Evolutionary conservation across 2,113 vertebrate species (phyloP).

Genomic region (Nothoprocta pentlandii): DNA sequence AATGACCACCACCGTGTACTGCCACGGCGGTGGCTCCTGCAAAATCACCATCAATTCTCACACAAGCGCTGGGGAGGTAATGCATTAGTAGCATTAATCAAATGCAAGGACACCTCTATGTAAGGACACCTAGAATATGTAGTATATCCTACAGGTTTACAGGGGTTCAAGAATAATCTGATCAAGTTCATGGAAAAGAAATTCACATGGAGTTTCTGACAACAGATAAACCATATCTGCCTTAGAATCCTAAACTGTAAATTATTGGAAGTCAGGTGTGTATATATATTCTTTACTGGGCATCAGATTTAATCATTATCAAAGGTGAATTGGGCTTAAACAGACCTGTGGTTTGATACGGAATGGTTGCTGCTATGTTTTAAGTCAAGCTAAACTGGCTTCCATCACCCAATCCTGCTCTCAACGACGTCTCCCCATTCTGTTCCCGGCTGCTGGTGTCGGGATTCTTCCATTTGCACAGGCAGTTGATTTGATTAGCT

Average conservation of each 20-base stretch:
- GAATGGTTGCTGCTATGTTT: background rate
- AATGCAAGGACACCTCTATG: background rate
- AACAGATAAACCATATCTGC: background rate
- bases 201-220: background rate
- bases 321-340: background rate
- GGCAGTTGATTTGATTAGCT: background rate
- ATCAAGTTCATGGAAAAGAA: background rate
- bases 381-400: background rate
- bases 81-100: background rate
- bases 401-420: background rate
- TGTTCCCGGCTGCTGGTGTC: background rate
- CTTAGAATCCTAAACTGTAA: background rate
- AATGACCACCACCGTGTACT: slow-evolving; percentile 94
- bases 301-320: background rate
- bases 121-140: background rate
- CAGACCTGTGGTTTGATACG: background rate
- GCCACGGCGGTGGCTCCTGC: slow-evolving; percentile 93
- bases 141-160: background rate
- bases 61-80: slow-evolving; percentile 93
- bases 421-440: background rate
- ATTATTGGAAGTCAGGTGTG: background rate
- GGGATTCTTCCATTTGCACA: background rate
- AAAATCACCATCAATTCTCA: slow-evolving; percentile 96
- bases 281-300: background rate
- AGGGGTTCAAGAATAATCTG: background rate